These are phyloP conservation scores for Chiridota heheva DNA, from an alignment of 35 echinoderm and acorn worm species.

Conservation along the genomic window DNA sequence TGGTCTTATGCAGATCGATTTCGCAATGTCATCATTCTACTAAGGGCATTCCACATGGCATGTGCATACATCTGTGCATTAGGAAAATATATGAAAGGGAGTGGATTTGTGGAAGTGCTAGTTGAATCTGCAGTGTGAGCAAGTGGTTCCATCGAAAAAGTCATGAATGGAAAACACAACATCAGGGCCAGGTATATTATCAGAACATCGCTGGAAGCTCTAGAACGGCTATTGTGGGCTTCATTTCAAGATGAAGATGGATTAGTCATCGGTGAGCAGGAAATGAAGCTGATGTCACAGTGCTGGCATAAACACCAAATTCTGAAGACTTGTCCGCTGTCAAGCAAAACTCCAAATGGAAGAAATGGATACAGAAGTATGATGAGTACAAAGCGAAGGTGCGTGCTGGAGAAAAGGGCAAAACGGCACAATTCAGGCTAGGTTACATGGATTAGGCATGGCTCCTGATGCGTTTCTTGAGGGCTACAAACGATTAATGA, in stretches of 20 bases:
- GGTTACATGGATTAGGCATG: too few relatives aligned
- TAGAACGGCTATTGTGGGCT: slow-evolving; percentile 45
- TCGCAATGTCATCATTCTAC: slow-evolving; percentile 50
- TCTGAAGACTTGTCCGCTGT: slow-evolving; percentile 43
- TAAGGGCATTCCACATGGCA: slow-evolving; percentile 60
- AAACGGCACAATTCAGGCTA: too few relatives aligned
- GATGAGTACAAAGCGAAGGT: too few relatives aligned
- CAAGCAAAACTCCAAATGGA: slow-evolving; percentile 41
- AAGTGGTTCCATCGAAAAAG: slow-evolving; percentile 55
- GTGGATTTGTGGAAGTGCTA: slow-evolving; percentile 63
- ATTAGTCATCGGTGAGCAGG: slow-evolving; percentile 29
- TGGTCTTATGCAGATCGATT: slow-evolving; percentile 49
- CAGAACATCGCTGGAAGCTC: slow-evolving; percentile 48
- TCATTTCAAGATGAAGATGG: slow-evolving; percentile 46
- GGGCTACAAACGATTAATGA: too few relatives aligned
- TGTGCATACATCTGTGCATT: slow-evolving; percentile 68
- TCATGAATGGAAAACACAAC: slow-evolving; percentile 55
- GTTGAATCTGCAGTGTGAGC: slow-evolving; percentile 53
- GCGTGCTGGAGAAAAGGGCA: too few relatives aligned
- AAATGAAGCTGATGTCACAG: slow-evolving; percentile 35
- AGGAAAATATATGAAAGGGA: slow-evolving; percentile 58
- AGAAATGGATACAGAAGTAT: slow-evolving; percentile 60
- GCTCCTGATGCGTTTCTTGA: too few relatives aligned
- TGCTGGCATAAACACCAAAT: slow-evolving; percentile 2
- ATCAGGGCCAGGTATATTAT: slow-evolving; percentile 42